Evolutionary conservation across 2,888 invertebrate genomes (phyloP), one percentile per base, ranked within the genome.

Genomic region (Ctenicera cuprea): DNA sequence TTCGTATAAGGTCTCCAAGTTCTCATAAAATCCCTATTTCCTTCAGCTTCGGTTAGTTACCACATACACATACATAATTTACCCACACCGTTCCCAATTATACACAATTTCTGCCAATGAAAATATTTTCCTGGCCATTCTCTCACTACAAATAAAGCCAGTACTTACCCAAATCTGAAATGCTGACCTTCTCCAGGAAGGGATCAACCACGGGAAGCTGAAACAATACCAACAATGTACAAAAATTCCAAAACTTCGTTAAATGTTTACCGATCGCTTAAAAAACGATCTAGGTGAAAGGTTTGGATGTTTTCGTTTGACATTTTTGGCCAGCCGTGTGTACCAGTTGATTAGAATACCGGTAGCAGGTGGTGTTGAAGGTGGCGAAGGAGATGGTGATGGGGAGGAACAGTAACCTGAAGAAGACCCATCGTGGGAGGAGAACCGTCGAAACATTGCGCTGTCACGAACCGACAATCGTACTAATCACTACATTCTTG

Each of bases 181-280:
- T 87, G 85, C 91, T 92, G 81, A 94, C 93, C 90, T 96, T 96
- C 87, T 96, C 96, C 89, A 97, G 87, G 88, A 96, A 97, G 57
- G 96, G 96, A 88, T 96, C 96, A 63, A 94, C 96, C 65, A 95
- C 95, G 73, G 96, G 96, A 83, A 96, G 89, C 96, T 97, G 91
- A 69, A 92, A 92, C 78, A 85, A 87, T 87, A 85, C 81, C 9
- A 54, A n/a, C 14, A 61, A 18, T 11, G 2, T 59, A 8, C 0
- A n/a, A 16, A 14, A 30, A 16, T 0, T 14, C 3, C 22, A 12
- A 4, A 2, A 22, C 9, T 9, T 22, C 11, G 5, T 3, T 2
- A 5, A 11, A 9, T 11, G 59, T 68, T 78, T 81, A 83, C 83
- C 84, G 82, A 71, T 73, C 80, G 81, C 67, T 81, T 81, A 69